phyloP scores from a whole-genome alignment of 2,797 vertebrate species.

The Clarias platycephalus region DNA sequence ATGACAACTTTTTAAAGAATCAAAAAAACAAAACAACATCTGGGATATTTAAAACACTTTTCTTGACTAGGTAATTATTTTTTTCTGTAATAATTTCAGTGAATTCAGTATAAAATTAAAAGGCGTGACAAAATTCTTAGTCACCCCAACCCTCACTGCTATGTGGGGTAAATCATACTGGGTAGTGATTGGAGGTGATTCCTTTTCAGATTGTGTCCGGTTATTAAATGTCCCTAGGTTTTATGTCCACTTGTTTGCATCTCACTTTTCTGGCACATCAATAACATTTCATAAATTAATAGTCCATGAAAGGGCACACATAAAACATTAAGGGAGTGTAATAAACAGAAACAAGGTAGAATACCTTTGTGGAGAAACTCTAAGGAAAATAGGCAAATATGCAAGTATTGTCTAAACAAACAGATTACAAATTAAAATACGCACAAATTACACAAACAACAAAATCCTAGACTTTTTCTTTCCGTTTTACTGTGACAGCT shows the following conservation, averaged over 20 bases:
- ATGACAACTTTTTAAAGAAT: too few relatives aligned
- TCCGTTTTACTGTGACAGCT: not conserved
- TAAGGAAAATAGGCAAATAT: not conserved
- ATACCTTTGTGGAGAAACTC: not conserved
- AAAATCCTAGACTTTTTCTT: not conserved
- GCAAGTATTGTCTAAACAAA: not conserved
- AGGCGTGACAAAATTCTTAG: too few relatives aligned
- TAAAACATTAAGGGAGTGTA: not conserved
- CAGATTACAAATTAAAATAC: too few relatives aligned
- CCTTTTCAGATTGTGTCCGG: not conserved
- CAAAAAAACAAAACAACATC: too few relatives aligned
- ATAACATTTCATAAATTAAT: not conserved
- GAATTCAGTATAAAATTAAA: too few relatives aligned
- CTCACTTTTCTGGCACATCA: not conserved
- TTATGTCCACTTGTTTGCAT: not conserved
- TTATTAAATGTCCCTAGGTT: not conserved
- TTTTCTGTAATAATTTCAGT: too few relatives aligned
- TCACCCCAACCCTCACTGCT: too few relatives aligned
- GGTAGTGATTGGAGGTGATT: not conserved
- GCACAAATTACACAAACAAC: conserved; percentile 1
- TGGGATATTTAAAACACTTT: too few relatives aligned
- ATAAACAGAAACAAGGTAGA: not conserved
- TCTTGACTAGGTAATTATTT: too few relatives aligned
- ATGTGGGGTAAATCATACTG: too few relatives aligned
- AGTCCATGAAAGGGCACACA: not conserved